phyloP scores from a whole-genome alignment of 2,797 vertebrate genomes.

The Tarsius wallacei region DNA sequence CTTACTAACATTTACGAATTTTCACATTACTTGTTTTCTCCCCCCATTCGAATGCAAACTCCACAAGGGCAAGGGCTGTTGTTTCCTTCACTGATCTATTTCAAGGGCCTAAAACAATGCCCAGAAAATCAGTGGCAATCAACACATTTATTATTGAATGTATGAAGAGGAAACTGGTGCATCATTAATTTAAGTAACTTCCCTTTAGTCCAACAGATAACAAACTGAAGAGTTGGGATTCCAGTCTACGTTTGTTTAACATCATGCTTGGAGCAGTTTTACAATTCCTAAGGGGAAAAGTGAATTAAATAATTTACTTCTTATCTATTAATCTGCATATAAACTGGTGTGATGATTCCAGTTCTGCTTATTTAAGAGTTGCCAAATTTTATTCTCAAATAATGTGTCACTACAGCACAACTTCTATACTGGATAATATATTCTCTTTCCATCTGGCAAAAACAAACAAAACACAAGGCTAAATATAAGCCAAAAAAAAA shows the following conservation, averaged over 20 bases:
- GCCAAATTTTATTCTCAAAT: background rate
- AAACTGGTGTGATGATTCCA: background rate
- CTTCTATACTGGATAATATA: background rate
- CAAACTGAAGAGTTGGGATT: background rate
- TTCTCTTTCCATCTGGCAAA: background rate
- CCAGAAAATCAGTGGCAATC: background rate
- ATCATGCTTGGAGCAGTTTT: background rate
- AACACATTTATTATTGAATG: background rate
- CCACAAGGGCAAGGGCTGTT: background rate
- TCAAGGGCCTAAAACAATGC: background rate
- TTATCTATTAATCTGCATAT: background rate
- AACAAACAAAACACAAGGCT: background rate
- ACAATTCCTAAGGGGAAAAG: background rate
- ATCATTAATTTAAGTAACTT: background rate
- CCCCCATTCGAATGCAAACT: background rate
- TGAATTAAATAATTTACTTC: background rate
- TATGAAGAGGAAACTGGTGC: background rate
- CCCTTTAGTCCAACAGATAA: background rate
- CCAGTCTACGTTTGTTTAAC: background rate
- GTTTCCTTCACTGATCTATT: background rate
- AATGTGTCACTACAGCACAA: background rate
- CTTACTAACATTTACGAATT: background rate
- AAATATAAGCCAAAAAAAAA: background rate
- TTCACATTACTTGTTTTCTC: background rate
- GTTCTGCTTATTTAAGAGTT: background rate